phyloP scores from a whole-genome alignment of 2,113 vertebrate species.

The Ptychochromis oligacanthus region DNA sequence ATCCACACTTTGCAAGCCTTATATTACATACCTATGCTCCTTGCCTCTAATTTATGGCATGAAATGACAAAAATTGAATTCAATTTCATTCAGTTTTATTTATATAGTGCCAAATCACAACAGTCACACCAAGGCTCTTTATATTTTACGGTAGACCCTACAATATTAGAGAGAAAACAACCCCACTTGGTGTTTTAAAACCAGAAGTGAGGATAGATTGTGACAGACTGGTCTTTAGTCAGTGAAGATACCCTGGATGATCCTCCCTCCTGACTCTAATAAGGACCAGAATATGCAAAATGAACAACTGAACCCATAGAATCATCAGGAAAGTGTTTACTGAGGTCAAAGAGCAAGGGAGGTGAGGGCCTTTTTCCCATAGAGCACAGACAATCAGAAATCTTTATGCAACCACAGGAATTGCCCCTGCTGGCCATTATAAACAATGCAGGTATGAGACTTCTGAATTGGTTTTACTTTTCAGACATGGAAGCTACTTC shows the following conservation, averaged over 20 bases:
- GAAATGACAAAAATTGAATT: too few relatives aligned
- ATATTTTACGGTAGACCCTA: too few relatives aligned
- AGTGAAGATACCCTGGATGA: background rate
- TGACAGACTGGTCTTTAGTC: background rate
- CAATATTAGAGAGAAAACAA: too few relatives aligned
- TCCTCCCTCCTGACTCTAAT: background rate
- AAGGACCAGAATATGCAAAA: background rate
- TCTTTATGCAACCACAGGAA: background rate
- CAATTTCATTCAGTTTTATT: too few relatives aligned
- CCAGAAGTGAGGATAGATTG: background rate
- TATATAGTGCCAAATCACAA: too few relatives aligned
- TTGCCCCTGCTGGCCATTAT: too few relatives aligned
- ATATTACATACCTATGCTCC: too few relatives aligned
- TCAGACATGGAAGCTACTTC: fast-evolving
- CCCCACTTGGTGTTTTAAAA: background rate
- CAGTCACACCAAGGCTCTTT: too few relatives aligned
- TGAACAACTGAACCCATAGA: background rate
- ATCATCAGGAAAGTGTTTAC: background rate
- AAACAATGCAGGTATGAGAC: background rate
- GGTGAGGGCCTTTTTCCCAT: background rate
- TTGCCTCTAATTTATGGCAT: too few relatives aligned
- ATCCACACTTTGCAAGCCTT: too few relatives aligned
- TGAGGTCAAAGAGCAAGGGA: background rate
- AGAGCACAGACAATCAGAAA: background rate
- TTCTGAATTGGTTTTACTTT: background rate